Conservation (phyloP, 2,888 invertebrate species). For the Ditylenchus weischeri region DNA sequence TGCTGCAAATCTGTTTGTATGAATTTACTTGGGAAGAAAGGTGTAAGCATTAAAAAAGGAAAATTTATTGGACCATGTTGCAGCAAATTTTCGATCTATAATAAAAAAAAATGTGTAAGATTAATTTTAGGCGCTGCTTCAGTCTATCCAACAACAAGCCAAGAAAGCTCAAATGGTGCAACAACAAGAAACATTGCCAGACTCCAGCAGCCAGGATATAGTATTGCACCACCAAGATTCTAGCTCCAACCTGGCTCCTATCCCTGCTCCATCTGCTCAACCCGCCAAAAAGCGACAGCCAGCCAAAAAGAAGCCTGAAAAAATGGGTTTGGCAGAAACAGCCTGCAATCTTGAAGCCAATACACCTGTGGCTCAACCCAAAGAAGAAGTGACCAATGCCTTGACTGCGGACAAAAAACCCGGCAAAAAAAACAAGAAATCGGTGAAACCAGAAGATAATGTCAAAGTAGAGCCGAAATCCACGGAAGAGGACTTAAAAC, state of each 20-base stretch:
- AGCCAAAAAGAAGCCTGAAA: not conserved
- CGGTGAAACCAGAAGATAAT: not conserved
- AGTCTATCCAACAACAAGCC: conserved; percentile 11
- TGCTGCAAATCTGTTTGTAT: too few relatives aligned
- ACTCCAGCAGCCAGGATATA: conserved; percentile 11
- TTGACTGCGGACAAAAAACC: not conserved
- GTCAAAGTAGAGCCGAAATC: not conserved
- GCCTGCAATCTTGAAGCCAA: not conserved
- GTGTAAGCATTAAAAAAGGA: too few relatives aligned
- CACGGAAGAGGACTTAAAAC: conserved; percentile 6
- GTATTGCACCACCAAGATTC: not conserved
- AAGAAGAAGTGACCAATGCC: not conserved
- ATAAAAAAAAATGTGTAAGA: too few relatives aligned
- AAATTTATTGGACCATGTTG: too few relatives aligned
- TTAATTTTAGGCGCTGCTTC: not conserved
- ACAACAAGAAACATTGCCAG: conserved; percentile 2
- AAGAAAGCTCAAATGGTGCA: conserved; percentile 3
- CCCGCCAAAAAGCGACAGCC: not conserved
- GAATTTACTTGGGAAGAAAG: too few relatives aligned
- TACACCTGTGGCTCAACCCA: not conserved
- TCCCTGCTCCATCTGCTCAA: not conserved
- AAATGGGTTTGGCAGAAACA: not conserved
- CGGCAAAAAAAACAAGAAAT: not conserved
- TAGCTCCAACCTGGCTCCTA: not conserved
- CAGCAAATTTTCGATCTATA: too few relatives aligned